Evolutionary conservation across 2,888 invertebrate genomes (phyloP).

Genomic region (Ophion obscuratus): DNA sequence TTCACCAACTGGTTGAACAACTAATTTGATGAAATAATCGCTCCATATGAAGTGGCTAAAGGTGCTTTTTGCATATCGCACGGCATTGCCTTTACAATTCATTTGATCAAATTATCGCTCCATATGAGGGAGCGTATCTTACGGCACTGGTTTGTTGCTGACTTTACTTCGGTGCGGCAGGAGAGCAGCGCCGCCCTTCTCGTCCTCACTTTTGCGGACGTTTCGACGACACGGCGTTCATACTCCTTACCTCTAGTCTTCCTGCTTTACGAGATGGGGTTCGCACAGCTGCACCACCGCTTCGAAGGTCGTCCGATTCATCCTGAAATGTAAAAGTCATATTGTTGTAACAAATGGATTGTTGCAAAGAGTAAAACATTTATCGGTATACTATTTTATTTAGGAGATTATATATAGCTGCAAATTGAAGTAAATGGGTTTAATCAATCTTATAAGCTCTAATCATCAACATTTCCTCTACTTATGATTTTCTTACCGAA

Average conservation of each 20-base stretch:
- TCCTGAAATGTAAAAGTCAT: not conserved
- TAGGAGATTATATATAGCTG: not conserved
- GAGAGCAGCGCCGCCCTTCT: too few species aligned
- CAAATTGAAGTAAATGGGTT: not conserved
- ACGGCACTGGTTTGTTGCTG: too few species aligned
- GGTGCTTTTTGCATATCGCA: too few species aligned
- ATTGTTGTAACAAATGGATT: not conserved
- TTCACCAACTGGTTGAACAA: too few species aligned
- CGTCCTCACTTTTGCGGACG: too few species aligned
- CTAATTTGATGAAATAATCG: too few species aligned
- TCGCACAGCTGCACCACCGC: not conserved
- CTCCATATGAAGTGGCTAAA: too few species aligned
- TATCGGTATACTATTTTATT: not conserved
- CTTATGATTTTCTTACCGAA: conserved; percentile 8
- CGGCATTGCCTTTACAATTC: too few species aligned
- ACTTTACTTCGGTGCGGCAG: too few species aligned
- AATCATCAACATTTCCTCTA: not conserved
- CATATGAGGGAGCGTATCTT: too few species aligned
- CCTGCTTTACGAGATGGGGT: not conserved
- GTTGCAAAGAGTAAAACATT: not conserved
- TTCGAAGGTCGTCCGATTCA: not conserved
- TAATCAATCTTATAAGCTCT: not conserved
- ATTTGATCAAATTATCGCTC: too few species aligned
- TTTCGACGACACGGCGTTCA: too few species aligned
- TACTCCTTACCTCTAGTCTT: not conserved